These are phyloP conservation scores for Rhinopithecus roxellana DNA, from an alignment of 2,113 vertebrate genomes.

Conservation along the genomic window DNA sequence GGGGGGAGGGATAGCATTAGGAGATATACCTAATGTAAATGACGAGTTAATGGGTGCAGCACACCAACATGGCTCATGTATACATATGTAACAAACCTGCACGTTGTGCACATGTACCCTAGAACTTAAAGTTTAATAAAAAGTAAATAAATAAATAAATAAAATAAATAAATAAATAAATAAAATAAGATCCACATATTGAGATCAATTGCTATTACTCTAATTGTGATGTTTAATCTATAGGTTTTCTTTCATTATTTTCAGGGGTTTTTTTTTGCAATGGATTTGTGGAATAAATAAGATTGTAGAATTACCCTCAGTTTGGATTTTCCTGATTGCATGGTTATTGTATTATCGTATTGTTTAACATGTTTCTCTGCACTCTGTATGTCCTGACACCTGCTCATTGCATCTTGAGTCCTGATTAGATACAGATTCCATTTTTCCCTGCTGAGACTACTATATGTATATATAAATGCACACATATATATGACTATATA, in stretches of 20 bases:
- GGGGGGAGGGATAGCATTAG: no score
- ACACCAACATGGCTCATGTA: no score
- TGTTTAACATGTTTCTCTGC: neutral
- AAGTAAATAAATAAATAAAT: no score
- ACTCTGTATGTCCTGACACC: neutral
- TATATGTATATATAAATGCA: rapidly evolving
- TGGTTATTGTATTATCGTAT: no score
- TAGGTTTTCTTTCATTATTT: neutral
- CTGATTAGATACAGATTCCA: neutral
- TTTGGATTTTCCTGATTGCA: neutral
- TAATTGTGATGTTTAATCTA: neutral
- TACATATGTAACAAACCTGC: no score
- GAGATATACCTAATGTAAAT: no score
- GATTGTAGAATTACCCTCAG: neutral
- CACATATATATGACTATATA: no score
- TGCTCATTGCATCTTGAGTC: neutral
- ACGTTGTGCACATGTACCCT: no score
- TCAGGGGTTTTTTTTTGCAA: neutral
- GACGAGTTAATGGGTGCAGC: no score
- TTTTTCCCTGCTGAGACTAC: no score
- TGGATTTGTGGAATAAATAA: neutral
- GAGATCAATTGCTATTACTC: neutral
- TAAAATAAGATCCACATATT: neutral
- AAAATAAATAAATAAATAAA: neutral
- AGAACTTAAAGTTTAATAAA: no score